Conservation (phyloP, 2,113 vertebrate species). For the Erythrocercus mccallii region DNA sequence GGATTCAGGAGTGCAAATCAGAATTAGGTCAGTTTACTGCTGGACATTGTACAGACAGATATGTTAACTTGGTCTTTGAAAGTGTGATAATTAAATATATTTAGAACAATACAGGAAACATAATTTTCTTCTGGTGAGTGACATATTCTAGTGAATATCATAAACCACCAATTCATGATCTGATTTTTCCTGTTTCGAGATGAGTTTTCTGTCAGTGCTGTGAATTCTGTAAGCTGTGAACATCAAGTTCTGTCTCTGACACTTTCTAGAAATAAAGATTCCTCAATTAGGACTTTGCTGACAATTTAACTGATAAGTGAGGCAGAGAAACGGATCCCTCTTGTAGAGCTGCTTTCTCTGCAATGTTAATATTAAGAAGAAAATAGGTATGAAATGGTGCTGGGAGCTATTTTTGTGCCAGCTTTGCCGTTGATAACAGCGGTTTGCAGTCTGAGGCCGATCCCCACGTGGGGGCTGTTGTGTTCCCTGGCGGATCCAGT, state of each 20-base stretch:
- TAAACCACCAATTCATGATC: background rate
- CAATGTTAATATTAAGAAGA: background rate
- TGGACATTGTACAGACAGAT: background rate
- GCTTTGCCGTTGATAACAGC: background rate
- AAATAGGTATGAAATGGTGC: background rate
- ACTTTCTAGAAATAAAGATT: slow-evolving; percentile 50
- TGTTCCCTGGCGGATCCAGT: background rate
- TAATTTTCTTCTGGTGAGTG: background rate
- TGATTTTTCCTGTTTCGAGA: background rate
- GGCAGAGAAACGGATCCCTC: background rate
- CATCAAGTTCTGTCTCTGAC: slow-evolving; percentile 23
- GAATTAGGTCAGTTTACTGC: background rate
- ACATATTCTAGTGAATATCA: background rate
- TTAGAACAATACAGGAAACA: background rate
- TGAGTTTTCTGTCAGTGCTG: background rate
- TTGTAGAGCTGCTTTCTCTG: background rate
- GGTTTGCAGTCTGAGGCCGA: background rate
- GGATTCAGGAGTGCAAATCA: background rate
- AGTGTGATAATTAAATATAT: background rate
- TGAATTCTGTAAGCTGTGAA: slow-evolving; percentile 37
- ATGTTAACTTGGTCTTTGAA: background rate
- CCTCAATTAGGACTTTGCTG: slow-evolving; percentile 11
- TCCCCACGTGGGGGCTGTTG: background rate
- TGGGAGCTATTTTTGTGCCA: background rate
- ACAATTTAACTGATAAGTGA: slow-evolving; percentile 4